A percentile compares a stretch with the other conserved stretches of the same genome.
Conservation (phyloP, 1,140 invertebrate species). For the Drosophila lowei region DNA sequence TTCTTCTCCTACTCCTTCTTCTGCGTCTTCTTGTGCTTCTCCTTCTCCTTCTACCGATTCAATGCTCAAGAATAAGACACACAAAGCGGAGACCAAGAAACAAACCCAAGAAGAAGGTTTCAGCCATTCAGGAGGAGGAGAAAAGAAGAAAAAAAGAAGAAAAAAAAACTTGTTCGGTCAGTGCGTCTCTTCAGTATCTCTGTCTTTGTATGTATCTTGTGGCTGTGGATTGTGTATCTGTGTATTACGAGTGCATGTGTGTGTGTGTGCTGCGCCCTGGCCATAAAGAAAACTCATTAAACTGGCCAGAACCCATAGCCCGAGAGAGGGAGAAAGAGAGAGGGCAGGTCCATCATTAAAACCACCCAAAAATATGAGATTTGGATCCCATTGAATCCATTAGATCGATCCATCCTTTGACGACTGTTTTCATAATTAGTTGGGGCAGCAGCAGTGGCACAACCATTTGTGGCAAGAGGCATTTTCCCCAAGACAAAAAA, state of each 20-base stretch:
- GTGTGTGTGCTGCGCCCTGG: constrained; percentile 44
- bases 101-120: constrained; percentile 33
- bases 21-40: constrained; percentile 18
- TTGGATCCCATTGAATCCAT: constrained; percentile 36
- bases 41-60: constrained; percentile 31
- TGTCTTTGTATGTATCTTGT: constrained; percentile 42
- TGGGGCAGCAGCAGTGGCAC: constrained; percentile 36
- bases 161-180: constrained; percentile 77
- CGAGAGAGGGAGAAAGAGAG: too few relatives aligned
- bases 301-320: constrained; percentile 50
- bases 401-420: constrained; percentile 28
- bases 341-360: constrained; percentile 63
- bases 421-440: constrained; percentile 71
- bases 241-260: constrained; percentile 16
- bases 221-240: constrained; percentile 22
- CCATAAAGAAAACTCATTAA: constrained; percentile 81
- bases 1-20: neutral
- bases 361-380: constrained; percentile 30
- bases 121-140: constrained; percentile 21
- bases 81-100: constrained; percentile 60
- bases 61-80: constrained; percentile 70
- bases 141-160: constrained; percentile 32
- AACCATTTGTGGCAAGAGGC: constrained; percentile 59
- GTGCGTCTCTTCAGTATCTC: constrained; percentile 47
- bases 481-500: constrained; percentile 47